Evolutionary conservation across 1,140 invertebrate genomes (phyloP), one percentile per base, ranked within the genome.

Genomic region (Drosophila mauritiana): DNA sequence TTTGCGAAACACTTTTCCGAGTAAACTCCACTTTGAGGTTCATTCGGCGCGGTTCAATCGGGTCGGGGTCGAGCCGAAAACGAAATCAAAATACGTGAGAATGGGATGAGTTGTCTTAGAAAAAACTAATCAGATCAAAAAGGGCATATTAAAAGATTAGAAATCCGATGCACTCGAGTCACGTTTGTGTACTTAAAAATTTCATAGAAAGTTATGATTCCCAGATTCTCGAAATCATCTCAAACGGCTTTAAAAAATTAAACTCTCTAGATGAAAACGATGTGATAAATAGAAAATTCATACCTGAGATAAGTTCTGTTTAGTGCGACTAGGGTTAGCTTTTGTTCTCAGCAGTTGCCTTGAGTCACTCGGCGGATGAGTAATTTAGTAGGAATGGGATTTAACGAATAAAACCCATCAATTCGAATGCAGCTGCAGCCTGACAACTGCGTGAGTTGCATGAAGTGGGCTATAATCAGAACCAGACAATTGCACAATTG

Each of bases 81-180:
- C 72, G 80, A 83, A 86, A 78, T 72, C 67, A 31, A 43, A 67
- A 73, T 72, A 88, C 84, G 84, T 88, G 80, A 84, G 84, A 54
- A 73, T 54, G 13, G 53, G 49, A 48, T 56, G 54, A 62, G 67
- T 56, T 73, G 65, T 37, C 46, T 74, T 45, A 20, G 42, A 22
- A 12, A 45, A 13, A 67, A 58, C 53, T 63, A 22, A 46, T 69
- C 64, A 54, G 40, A 78, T 73, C 64, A 70, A 73, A 46, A 37
- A 72, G 64, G 70, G 48, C 79, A 88, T 83, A 88, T 88, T 83
- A 83, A 79, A 59, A 86, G 83, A 83, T 89, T 86, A 83, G 75
- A 86, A 83, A 86, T 64, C 63, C 43, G 25, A 58, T 59, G 56
- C 68, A 72, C 73, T 81, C 59, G 51, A 78, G 74, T 88, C 82